Percentiles rank a stretch among this genome's conserved stretches.
Conservation (phyloP, 2,888 invertebrate genomes). For the Drosophila robusta region DNA sequence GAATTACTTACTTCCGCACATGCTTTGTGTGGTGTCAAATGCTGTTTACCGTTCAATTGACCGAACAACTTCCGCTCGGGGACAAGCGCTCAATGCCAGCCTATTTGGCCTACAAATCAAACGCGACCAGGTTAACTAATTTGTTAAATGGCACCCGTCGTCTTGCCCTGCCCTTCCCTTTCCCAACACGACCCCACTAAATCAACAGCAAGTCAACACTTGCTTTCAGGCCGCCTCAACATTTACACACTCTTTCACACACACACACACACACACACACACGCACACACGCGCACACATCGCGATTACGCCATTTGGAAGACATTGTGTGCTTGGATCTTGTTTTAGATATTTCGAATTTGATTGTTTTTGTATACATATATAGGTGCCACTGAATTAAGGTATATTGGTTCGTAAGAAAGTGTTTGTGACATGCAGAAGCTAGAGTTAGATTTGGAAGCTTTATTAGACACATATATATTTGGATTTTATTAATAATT, state of each 20-base stretch:
- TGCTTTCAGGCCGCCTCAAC: constrained; percentile 46
- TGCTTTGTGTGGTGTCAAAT: constrained; percentile 51
- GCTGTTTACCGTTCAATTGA: constrained; percentile 50
- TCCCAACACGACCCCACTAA: constrained; percentile 26
- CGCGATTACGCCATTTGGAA: constrained; percentile 67
- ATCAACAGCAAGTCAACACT: constrained; percentile 47
- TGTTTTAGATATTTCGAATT: constrained; percentile 29
- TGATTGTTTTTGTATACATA: constrained; percentile 22
- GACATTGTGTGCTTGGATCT: constrained; percentile 36
- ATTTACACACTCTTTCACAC: constrained; percentile 21
- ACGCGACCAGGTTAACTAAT: constrained; percentile 70
- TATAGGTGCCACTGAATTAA: background rate
- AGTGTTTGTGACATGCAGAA: too few species aligned
- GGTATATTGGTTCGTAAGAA: background rate
- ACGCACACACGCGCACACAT: background rate
- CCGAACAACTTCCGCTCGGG: constrained; percentile 59
- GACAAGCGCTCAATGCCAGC: constrained; percentile 58
- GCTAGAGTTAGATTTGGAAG: too few species aligned
- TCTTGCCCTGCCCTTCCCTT: background rate
- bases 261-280: constrained; percentile 1
- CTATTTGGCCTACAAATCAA: constrained; percentile 61
- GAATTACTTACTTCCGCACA: constrained; percentile 46
- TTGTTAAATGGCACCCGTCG: constrained; percentile 49
- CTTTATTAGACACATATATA: too few species aligned
- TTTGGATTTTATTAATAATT: too few species aligned